These are phyloP conservation scores for Falcunculus frontatus DNA, from an alignment of 2,113 vertebrate species.

Conservation along the genomic window DNA sequence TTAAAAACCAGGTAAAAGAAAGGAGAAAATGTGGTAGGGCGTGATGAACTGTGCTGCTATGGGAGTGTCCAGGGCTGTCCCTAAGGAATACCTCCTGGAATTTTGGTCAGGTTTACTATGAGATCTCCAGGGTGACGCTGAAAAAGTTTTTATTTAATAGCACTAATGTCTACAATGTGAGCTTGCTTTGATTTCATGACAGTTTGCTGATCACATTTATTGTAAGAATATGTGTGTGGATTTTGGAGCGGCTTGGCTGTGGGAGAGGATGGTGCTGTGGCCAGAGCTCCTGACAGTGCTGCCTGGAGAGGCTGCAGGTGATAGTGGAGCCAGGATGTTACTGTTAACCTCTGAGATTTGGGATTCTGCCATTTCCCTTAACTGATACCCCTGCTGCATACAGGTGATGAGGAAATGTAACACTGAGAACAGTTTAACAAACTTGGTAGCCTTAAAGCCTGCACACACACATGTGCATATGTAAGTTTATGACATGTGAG, in stretches of 20 bases:
- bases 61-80: neutral
- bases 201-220: neutral
- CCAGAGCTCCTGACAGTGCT: neutral
- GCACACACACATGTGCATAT: rapidly evolving
- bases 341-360: neutral
- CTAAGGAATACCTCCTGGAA: neutral
- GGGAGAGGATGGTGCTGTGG: neutral
- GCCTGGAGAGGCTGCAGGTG: neutral
- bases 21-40: neutral
- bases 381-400: neutral
- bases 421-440: neutral
- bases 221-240: neutral
- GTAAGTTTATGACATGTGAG: rapidly evolving
- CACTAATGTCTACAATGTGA: neutral
- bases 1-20: neutral
- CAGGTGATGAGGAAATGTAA: neutral
- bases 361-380: neutral
- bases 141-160: neutral
- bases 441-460: neutral
- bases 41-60: neutral
- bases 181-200: neutral
- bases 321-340: neutral
- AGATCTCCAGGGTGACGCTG: neutral
- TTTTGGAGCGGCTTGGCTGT: neutral
- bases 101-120: neutral